These are phyloP conservation scores for Cerceris ruficornis DNA, from an alignment of 2,888 invertebrate genomes.

Conservation along the genomic window DNA sequence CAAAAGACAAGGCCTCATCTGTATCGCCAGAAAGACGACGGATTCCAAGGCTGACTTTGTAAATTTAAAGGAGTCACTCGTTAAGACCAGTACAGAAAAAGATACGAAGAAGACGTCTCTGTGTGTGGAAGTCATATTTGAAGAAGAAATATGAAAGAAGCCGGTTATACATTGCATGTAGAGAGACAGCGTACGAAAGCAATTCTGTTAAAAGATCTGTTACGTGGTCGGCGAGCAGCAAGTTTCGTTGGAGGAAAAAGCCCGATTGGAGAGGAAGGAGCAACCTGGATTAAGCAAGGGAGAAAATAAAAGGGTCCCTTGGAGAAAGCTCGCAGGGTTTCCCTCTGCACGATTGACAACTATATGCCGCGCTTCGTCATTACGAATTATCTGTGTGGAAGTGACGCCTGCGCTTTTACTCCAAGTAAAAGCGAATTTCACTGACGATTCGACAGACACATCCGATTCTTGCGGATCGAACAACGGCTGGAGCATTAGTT, in stretches of 20 bases:
- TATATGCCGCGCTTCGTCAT: slow-evolving; percentile 53
- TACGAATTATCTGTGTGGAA: slow-evolving; percentile 60
- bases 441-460: slow-evolving; percentile 49
- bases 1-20: not conserved
- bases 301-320: slow-evolving; percentile 35
- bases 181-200: slow-evolving; percentile 22
- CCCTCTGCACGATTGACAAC: slow-evolving; percentile 45
- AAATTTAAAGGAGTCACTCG: not conserved
- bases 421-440: slow-evolving; percentile 48
- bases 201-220: slow-evolving; percentile 58
- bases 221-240: slow-evolving; percentile 19
- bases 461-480: slow-evolving; percentile 23
- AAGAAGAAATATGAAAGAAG: slow-evolving; percentile 1
- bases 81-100: not conserved
- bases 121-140: not conserved
- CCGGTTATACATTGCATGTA: not conserved
- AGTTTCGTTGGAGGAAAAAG: slow-evolving; percentile 15
- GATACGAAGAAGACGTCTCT: not conserved
- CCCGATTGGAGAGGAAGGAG: not conserved
- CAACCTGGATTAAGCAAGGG: not conserved
- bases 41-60: not conserved
- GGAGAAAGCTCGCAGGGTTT: slow-evolving; percentile 17
- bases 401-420: slow-evolving; percentile 58
- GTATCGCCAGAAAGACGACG: not conserved
- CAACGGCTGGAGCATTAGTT: not conserved